A percentile compares a stretch with the other conserved stretches of the same genome.
Conservation (phyloP, 1,140 invertebrate species). For the Zaprionus tsacasi region DNA sequence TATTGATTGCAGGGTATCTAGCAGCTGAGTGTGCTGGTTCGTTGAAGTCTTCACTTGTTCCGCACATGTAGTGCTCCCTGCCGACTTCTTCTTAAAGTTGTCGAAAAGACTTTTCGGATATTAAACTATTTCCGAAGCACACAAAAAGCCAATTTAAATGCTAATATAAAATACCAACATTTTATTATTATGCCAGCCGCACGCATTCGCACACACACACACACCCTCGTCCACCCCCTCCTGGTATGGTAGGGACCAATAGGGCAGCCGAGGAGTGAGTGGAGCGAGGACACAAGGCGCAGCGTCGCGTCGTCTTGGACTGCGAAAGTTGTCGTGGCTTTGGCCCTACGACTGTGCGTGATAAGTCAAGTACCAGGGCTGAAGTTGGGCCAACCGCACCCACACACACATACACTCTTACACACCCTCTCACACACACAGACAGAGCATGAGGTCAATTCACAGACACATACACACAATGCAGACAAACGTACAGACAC, state of each 20-base stretch:
- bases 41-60: conserved; percentile 53
- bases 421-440: not conserved
- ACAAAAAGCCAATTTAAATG: conserved; percentile 84
- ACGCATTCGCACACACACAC: conserved; percentile 52
- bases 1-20: too few relatives aligned
- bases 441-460: conserved; percentile 11
- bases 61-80: conserved; percentile 12
- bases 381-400: conserved; percentile 60
- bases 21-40: too few relatives aligned
- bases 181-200: conserved; percentile 81
- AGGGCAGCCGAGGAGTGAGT: not conserved
- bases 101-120: conserved; percentile 68
- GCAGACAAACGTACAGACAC: conserved; percentile 35
- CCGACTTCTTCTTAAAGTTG: conserved; percentile 60
- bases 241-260: not conserved
- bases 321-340: conserved; percentile 57
- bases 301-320: conserved; percentile 56
- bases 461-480: conserved; percentile 16
- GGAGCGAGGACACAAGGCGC: conserved; percentile 37
- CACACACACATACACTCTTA: not conserved
- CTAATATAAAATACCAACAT: conserved; percentile 84
- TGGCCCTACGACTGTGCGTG: conserved; percentile 67
- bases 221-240: not conserved
- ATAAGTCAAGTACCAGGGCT: conserved; percentile 73
- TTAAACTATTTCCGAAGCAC: conserved; percentile 82